Evolutionary conservation across 2,797 vertebrate genomes (phyloP).

Genomic region (Onychomys arenicola): DNA sequence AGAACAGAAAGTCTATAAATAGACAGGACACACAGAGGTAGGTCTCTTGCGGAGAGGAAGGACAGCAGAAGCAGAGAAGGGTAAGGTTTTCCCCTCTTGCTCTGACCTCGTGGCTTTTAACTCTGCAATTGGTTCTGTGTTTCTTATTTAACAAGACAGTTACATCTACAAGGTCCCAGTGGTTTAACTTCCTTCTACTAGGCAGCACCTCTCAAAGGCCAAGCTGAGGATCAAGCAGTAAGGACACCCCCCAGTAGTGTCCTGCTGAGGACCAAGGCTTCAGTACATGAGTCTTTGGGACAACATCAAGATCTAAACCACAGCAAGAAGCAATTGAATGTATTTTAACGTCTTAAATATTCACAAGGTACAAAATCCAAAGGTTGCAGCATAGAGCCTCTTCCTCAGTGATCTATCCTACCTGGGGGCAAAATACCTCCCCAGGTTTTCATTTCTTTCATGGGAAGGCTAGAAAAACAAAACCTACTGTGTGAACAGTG

Average conservation of each 20-base stretch:
- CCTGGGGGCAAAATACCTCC: background rate
- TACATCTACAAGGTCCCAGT: too few relatives aligned
- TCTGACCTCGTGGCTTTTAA: too few relatives aligned
- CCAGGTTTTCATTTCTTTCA: background rate
- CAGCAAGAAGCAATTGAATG: background rate
- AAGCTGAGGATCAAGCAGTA: background rate
- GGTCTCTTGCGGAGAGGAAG: too few relatives aligned
- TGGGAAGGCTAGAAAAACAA: background rate
- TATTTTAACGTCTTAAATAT: constrained; percentile 7
- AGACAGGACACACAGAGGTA: too few relatives aligned
- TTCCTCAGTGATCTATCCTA: background rate
- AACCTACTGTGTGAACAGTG: background rate
- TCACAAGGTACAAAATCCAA: constrained; percentile 24
- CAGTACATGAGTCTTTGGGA: too few relatives aligned
- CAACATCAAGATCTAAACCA: background rate
- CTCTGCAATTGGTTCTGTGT: too few relatives aligned
- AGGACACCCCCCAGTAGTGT: background rate
- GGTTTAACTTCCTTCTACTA: background rate
- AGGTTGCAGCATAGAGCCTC: background rate
- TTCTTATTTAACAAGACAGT: too few relatives aligned
- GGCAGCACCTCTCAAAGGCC: background rate
- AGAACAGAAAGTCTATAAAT: too few relatives aligned
- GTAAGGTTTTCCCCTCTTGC: too few relatives aligned
- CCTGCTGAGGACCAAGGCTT: background rate
- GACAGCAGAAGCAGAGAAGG: too few relatives aligned